Evolutionary conservation across 2,888 invertebrate species (phyloP).

Genomic region (Xestoiulus laeticollis): DNA sequence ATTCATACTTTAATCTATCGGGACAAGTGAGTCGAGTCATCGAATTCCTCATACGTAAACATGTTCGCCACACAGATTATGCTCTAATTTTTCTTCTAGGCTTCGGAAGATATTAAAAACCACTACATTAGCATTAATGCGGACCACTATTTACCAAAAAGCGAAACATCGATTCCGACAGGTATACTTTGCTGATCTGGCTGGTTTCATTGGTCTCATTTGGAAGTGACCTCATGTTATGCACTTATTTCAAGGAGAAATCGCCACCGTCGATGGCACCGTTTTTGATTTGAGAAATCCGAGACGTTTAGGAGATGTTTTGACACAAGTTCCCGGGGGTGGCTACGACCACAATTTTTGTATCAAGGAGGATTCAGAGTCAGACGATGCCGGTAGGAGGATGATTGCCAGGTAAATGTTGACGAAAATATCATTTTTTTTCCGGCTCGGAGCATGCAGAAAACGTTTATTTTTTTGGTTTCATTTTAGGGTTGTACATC

Average conservation of each 20-base stretch:
- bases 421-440: not conserved
- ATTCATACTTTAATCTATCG: slow-evolving; percentile 90
- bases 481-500: slow-evolving; percentile 66
- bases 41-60: not conserved
- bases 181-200: slow-evolving; percentile 63
- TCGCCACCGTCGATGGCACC: slow-evolving; percentile 75
- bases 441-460: too few species aligned
- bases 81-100: slow-evolving; percentile 58
- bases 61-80: not conserved
- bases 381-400: slow-evolving; percentile 50
- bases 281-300: slow-evolving; percentile 78
- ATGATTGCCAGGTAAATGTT: slow-evolving; percentile 49
- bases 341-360: slow-evolving; percentile 89
- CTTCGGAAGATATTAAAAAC: slow-evolving; percentile 60
- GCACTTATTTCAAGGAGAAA: slow-evolving; percentile 69
- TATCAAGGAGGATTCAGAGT: slow-evolving; percentile 62
- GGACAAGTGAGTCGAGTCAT: slow-evolving; percentile 75
- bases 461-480: slow-evolving; percentile 64
- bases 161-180: slow-evolving; percentile 53
- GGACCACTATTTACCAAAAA: slow-evolving; percentile 54
- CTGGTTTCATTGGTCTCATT: slow-evolving; percentile 64
- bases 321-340: slow-evolving; percentile 73
- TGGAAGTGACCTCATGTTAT: slow-evolving; percentile 66
- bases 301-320: slow-evolving; percentile 72
- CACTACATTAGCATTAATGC: slow-evolving; percentile 59